Conservation (phyloP, 2,888 invertebrate genomes). For the Pantelozetes paolii region DNA sequence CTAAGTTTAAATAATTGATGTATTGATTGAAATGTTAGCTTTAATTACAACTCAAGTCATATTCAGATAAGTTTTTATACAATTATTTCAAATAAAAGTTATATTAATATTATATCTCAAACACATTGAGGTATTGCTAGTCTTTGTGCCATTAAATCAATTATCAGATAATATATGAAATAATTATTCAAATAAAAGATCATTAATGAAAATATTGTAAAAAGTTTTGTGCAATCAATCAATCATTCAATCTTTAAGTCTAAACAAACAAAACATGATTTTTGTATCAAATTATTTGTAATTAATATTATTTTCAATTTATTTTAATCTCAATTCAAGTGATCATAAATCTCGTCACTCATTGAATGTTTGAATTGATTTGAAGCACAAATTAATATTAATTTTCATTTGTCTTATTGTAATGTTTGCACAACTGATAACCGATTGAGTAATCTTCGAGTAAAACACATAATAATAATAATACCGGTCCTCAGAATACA, state of each 20-base stretch:
- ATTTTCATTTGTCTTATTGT: too few species aligned
- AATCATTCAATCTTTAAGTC: too few species aligned
- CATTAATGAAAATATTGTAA: not conserved
- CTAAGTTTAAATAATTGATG: too few species aligned
- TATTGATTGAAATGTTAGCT: too few species aligned
- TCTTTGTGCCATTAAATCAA: slow-evolving; percentile 29
- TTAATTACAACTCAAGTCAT: not conserved
- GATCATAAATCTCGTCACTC: slow-evolving; percentile 25
- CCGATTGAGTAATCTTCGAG: too few species aligned
- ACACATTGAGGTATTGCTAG: slow-evolving; percentile 17
- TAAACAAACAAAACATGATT: too few species aligned
- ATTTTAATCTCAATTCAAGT: slow-evolving; percentile 17
- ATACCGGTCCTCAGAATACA: too few species aligned
- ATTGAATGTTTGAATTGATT: not conserved
- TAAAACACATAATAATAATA: too few species aligned
- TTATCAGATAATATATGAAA: too few species aligned
- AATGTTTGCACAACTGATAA: too few species aligned
- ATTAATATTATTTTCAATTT: not conserved
- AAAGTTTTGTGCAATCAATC: slow-evolving; percentile 18
- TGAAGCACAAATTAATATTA: not conserved
- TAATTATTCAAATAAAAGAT: not conserved
- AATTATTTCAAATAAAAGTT: not conserved
- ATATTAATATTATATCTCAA: slow-evolving; percentile 14
- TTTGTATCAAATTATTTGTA: not conserved
- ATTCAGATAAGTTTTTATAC: too few species aligned